Evolutionary conservation across 2,888 invertebrate genomes (phyloP).

Genomic region (Pimpla rufipes): DNA sequence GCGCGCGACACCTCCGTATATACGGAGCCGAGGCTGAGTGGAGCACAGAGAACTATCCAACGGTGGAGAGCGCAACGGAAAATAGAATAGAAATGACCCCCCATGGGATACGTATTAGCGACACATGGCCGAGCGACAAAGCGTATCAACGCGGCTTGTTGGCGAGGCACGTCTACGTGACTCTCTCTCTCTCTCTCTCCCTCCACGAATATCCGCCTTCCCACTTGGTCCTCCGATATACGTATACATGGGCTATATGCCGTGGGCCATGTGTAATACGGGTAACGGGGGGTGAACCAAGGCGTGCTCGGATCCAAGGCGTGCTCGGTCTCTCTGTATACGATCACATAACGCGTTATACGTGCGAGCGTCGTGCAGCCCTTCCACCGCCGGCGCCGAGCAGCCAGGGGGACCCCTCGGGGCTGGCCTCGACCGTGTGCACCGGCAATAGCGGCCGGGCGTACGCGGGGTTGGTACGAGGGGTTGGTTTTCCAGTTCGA

Average conservation of each 20-base stretch:
- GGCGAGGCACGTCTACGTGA: slow-evolving; percentile 53
- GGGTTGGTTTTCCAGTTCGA: slow-evolving; percentile 78
- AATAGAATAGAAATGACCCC: slow-evolving; percentile 85
- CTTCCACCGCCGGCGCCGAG: slow-evolving; percentile 72
- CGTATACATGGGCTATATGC: background rate
- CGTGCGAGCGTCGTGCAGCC: slow-evolving; percentile 70
- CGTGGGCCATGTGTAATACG: background rate
- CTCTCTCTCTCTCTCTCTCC: too few species aligned
- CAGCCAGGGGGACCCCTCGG: slow-evolving; percentile 76
- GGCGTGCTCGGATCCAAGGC: slow-evolving; percentile 76
- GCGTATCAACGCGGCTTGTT: slow-evolving; percentile 71
- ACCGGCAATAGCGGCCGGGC: background rate
- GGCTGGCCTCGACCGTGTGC: slow-evolving; percentile 73
- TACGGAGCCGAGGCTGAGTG: slow-evolving; percentile 27
- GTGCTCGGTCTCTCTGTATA: slow-evolving; percentile 77
- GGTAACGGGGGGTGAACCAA: slow-evolving; percentile 12
- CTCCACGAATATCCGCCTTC: slow-evolving; percentile 54
- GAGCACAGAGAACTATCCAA: slow-evolving; percentile 58
- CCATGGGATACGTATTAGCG: slow-evolving; percentile 84
- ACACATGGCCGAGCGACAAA: slow-evolving; percentile 85
- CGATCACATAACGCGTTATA: slow-evolving; percentile 82
- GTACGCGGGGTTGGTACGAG: slow-evolving; percentile 73
- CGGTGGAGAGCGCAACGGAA: slow-evolving; percentile 70
- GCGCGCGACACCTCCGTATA: slow-evolving; percentile 8
- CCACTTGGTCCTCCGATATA: slow-evolving; percentile 8